Base-by-base conservation (phyloP, 2,797 vertebrate genomes). In the Thaleichthys pacificus region DNA sequence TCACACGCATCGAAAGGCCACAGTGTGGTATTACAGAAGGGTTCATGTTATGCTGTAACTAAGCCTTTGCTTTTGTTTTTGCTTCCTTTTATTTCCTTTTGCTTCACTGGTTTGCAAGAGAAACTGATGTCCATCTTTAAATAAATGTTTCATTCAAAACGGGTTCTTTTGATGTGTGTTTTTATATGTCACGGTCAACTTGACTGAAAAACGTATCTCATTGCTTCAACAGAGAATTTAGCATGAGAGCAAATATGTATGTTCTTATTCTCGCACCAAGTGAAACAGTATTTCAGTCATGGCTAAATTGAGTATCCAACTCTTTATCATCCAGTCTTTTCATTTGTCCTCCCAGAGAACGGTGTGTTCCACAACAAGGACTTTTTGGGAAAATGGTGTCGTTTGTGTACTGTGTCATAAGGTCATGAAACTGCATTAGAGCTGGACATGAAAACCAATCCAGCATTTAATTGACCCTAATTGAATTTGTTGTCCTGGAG, bases 101-200 rank as follows among this genome's bases (percentile, higher is more conserved):
- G 69, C 69, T 77, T 83, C 74, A 47, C 78, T 72, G 76, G 66
- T 78, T 58, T 82, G 73, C 78, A 77, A 71, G 26, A 71, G 80
- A 73, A 75, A 68, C 51, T 69, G 66, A 82, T 81, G 63, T 80
- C 66, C 64, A 79, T 77, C 78, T 77, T 80, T 73, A 73, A 84
- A 82, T 83, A 83, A 85, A 86, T 76, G 63, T 79, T 80, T 64
- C 57, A 74, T 74, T 79, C 49, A 79, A 61, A 47, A 66, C 60
- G 1, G 49, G 70, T 28, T 56, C 11, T 64, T 69, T 32, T 80
- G 4, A 28, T 21, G 7, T 14, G 15, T 69, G 63, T 80, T 64
- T 69, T 78, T 75, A 58, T 75, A 58, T 76, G 61, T 26, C 19
- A 62, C 15, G 28, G 61, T 32, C 28, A 62, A 19, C 26, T 28